A percentile compares a stretch with the other conserved stretches of the same genome.
phyloP scores from a whole-genome alignment of 2,888 invertebrate genomes.

The Dorcus parallelipipedus region DNA sequence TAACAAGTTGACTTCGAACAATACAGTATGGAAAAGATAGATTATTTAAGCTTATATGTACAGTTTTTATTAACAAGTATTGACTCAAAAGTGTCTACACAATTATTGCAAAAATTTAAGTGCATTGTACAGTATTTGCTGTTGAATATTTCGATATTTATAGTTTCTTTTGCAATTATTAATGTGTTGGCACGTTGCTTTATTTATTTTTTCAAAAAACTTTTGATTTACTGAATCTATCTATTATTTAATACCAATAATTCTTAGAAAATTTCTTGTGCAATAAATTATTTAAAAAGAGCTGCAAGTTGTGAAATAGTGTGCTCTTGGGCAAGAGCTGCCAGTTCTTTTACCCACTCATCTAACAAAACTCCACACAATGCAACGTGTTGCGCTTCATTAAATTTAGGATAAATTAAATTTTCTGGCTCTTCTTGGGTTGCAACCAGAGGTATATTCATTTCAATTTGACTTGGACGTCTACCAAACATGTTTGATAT shows the following conservation, averaged over 20 bases:
- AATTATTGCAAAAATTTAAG: not conserved
- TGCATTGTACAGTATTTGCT: not conserved
- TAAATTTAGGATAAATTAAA: constrained; percentile 43
- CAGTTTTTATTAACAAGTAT: no score
- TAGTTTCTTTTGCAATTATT: no score
- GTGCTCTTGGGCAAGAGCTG: constrained; percentile 93
- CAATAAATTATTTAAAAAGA: constrained; percentile 38
- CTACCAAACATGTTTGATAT: constrained; percentile 61
- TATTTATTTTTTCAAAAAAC: no score
- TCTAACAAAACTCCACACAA: constrained; percentile 86
- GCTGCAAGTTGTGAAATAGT: constrained; percentile 62
- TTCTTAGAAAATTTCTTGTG: no score
- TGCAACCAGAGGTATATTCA: constrained; percentile 31
- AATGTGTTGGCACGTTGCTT: no score
- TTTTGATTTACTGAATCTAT: no score
- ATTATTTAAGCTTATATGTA: not conserved
- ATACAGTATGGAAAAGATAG: not conserved
- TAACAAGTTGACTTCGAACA: not conserved
- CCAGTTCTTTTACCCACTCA: constrained; percentile 94
- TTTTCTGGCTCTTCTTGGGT: constrained; percentile 35
- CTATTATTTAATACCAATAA: no score
- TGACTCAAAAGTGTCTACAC: no score
- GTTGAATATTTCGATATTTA: no score
- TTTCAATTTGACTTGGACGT: constrained; percentile 53
- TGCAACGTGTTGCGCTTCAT: constrained; percentile 60